Conservation (phyloP, 64 coral and sea anemone genomes). For the Astreopora myriophthalma region DNA sequence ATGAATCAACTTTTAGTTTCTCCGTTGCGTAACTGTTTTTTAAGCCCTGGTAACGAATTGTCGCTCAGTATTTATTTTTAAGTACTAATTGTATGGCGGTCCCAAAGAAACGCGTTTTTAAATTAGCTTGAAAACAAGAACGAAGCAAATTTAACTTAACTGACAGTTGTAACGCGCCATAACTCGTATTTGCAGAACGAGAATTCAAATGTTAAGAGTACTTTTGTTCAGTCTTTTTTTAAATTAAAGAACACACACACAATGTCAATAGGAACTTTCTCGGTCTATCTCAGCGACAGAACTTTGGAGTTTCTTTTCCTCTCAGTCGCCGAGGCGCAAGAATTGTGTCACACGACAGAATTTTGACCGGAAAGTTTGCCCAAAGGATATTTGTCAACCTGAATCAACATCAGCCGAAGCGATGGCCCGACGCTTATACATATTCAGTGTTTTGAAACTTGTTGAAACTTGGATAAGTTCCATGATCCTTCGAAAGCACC, state of each 20-base stretch:
- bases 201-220: background rate
- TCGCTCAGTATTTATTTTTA: background rate
- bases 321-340: background rate
- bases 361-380: background rate
- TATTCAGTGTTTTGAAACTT: constrained; percentile 7
- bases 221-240: background rate
- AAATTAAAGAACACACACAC: no score
- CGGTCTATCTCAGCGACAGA: background rate
- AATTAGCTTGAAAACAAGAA: background rate
- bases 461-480: background rate
- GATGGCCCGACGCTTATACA: constrained; percentile 17
- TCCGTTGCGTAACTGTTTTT: background rate
- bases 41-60: background rate
- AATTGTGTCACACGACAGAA: background rate
- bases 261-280: background rate
- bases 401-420: constrained; percentile 7
- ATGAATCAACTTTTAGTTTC: background rate
- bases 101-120: background rate
- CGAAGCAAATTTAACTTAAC: background rate
- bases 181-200: background rate
- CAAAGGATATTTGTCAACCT: background rate
- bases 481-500: background rate
- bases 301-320: background rate
- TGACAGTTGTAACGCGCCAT: background rate
- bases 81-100: background rate